Evolutionary conservation across 2,888 invertebrate genomes (phyloP).

Genomic region (Oscheius sp.): DNA sequence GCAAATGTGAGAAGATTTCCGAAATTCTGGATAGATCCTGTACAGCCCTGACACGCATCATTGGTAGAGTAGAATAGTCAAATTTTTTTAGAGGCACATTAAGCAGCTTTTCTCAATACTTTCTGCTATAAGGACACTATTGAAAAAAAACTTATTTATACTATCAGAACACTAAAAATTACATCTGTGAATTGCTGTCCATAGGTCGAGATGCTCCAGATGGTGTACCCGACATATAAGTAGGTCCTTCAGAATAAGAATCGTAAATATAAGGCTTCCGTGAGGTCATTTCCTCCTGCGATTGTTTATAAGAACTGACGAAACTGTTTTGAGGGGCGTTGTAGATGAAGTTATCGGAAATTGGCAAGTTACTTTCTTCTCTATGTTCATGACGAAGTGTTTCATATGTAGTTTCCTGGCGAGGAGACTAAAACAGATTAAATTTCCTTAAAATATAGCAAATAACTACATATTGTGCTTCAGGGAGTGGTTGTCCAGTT

Average conservation of each 20-base stretch:
- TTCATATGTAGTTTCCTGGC: background rate
- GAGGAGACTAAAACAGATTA: background rate
- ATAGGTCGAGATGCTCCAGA: background rate
- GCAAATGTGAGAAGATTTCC: background rate
- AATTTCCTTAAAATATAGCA: background rate
- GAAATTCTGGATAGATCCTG: background rate
- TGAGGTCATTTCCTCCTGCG: background rate
- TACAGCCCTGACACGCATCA: no score
- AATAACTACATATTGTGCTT: slow-evolving; percentile 3
- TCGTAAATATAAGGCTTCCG: background rate
- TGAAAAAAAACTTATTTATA: no score
- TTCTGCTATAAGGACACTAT: no score
- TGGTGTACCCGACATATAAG: slow-evolving; percentile 26
- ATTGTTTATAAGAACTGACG: background rate
- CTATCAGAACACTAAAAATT: background rate
- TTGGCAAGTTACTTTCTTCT: background rate
- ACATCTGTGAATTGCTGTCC: no score
- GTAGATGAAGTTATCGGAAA: slow-evolving; percentile 2
- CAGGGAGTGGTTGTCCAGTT: background rate
- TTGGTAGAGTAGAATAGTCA: no score
- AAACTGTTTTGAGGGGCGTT: background rate
- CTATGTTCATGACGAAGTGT: slow-evolving; percentile 5
- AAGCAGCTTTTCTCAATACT: no score
- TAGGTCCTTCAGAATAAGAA: background rate
- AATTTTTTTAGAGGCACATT: no score